Conservation (phyloP, 2,888 invertebrate species). For the Theretra japonica region DNA sequence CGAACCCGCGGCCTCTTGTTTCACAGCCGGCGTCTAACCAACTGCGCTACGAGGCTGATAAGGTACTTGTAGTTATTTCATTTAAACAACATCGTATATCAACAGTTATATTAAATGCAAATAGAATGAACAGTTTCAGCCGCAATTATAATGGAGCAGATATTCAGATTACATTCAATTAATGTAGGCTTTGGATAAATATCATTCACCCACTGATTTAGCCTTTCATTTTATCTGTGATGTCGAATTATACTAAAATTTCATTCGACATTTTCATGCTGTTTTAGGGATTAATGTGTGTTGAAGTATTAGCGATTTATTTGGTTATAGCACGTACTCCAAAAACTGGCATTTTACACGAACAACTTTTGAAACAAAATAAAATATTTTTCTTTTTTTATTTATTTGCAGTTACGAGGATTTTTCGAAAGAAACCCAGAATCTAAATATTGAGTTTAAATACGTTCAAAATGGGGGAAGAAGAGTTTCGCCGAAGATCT, state of each 20-base stretch:
- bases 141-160: neutral
- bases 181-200: conserved; percentile 8
- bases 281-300: neutral
- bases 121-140: neutral
- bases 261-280: neutral
- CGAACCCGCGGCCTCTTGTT: too few species aligned
- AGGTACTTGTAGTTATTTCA: neutral
- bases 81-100: conserved; percentile 5
- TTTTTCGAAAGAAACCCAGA: too few species aligned
- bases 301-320: neutral
- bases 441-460: too few species aligned
- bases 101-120: conserved; percentile 4
- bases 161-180: conserved; percentile 17
- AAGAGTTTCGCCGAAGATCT: too few species aligned
- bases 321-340: neutral
- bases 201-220: neutral
- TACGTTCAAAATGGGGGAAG: too few species aligned
- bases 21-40: too few species aligned
- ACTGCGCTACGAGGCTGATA: too few species aligned
- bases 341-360: too few species aligned
- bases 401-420: too few species aligned
- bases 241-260: neutral
- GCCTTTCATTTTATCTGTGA: neutral
- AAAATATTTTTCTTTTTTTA: too few species aligned
- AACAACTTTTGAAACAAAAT: too few species aligned